phyloP scores from a whole-genome alignment of 2,797 vertebrate genomes.

The Acropternis orthonyx region DNA sequence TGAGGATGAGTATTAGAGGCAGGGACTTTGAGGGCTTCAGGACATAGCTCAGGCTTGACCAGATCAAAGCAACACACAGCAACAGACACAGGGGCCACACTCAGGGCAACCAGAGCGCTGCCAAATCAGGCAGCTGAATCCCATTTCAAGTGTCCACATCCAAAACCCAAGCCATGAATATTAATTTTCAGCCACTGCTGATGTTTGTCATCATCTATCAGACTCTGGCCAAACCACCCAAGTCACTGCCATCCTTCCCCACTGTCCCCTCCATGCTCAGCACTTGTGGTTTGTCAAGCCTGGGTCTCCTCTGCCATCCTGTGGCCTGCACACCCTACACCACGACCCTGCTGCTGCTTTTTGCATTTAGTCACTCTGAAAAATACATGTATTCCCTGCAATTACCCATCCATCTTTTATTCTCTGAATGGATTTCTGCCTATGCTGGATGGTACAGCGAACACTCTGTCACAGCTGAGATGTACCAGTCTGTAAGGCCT shows the following conservation, averaged over 20 bases:
- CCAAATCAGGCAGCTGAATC: background rate
- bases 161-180: background rate
- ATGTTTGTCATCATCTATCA: background rate
- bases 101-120: background rate
- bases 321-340: background rate
- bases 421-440: background rate
- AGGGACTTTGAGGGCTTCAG: background rate
- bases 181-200: background rate
- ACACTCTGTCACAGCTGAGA: rapidly evolving
- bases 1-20: background rate
- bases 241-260: background rate
- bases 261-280: background rate
- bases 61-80: background rate
- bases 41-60: background rate
- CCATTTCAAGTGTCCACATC: background rate
- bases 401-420: background rate
- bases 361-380: background rate
- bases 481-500: background rate
- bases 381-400: rapidly evolving
- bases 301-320: background rate
- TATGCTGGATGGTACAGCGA: rapidly evolving
- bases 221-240: rapidly evolving
- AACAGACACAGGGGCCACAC: too few relatives aligned
- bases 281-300: background rate
- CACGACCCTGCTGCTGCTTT: background rate